phyloP scores from a whole-genome alignment of 2,113 vertebrate genomes.

The Grallaria varia region DNA sequence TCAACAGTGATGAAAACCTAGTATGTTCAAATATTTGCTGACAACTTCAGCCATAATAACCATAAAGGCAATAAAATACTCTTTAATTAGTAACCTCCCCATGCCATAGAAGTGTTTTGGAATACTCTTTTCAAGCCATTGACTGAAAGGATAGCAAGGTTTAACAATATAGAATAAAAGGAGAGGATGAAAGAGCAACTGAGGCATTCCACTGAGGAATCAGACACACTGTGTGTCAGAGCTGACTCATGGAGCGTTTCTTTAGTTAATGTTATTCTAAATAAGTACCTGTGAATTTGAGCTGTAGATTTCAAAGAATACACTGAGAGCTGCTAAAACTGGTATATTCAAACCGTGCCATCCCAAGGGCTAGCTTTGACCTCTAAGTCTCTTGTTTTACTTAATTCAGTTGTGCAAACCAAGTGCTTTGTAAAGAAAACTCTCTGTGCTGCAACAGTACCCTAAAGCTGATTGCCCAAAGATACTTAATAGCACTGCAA shows the following conservation, averaged over 20 bases:
- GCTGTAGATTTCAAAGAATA: not conserved
- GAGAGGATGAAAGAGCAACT: not conserved
- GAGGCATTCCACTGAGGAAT: not conserved
- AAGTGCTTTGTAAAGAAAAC: not conserved
- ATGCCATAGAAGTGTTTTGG: not conserved
- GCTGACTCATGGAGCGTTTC: not conserved
- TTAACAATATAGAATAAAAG: not conserved
- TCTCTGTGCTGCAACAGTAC: not conserved
- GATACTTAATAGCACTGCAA: not conserved
- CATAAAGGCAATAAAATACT: not conserved
- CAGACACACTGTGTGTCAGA: not conserved
- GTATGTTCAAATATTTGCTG: not conserved
- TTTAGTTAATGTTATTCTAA: not conserved
- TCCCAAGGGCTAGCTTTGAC: not conserved
- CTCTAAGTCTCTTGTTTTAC: not conserved
- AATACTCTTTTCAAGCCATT: not conserved
- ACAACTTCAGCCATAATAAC: not conserved
- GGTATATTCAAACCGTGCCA: not conserved
- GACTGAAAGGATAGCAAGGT: not conserved
- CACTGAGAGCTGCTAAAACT: not conserved
- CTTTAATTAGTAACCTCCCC: not conserved
- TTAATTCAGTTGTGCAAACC: not conserved
- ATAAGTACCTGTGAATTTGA: not conserved
- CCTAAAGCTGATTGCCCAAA: not conserved
- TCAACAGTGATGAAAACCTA: not conserved